Percentiles rank a stretch among this genome's conserved stretches.
Evolutionary conservation across 30 jellyfish, hydroid and myxozoan genomes (phyloP).

Genomic region (Calvadosia cruxmelitensis): DNA sequence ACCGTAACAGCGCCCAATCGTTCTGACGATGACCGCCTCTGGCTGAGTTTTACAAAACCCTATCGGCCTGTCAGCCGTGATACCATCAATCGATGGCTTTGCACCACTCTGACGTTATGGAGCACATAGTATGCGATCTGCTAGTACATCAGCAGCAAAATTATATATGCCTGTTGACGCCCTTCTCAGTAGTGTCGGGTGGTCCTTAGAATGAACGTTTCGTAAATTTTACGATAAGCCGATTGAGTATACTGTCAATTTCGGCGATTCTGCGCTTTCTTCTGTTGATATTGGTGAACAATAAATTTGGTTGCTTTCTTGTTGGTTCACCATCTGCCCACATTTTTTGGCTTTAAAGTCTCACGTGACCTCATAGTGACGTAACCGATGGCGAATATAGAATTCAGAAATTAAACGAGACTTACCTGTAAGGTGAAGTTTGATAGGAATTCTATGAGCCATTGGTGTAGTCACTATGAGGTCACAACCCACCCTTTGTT

Average conservation of each 20-base stretch:
- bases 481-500: too few relatives aligned
- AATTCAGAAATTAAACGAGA: slow-evolving; percentile 29
- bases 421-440: slow-evolving; percentile 49
- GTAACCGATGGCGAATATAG: slow-evolving; percentile 5
- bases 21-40: not conserved
- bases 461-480: not conserved
- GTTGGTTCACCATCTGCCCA: not conserved
- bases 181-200: slow-evolving; percentile 4
- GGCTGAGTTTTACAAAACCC: slow-evolving; percentile 19
- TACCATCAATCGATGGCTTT: slow-evolving; percentile 5
- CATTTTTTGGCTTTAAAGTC: slow-evolving; percentile 12
- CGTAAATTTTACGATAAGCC: not conserved
- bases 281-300: not conserved
- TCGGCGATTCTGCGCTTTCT: too few relatives aligned
- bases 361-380: slow-evolving; percentile 15
- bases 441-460: slow-evolving; percentile 28
- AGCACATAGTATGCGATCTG: slow-evolving; percentile 13
- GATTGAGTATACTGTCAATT: not conserved
- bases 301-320: too few relatives aligned
- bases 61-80: slow-evolving; percentile 6
- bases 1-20: slow-evolving; percentile 1
- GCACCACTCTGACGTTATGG: not conserved
- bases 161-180: not conserved
- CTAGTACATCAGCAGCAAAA: slow-evolving; percentile 19
- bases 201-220: slow-evolving; percentile 5